Base-by-base conservation (phyloP, 2,113 vertebrate genomes). In the Columbina picui region DNA sequence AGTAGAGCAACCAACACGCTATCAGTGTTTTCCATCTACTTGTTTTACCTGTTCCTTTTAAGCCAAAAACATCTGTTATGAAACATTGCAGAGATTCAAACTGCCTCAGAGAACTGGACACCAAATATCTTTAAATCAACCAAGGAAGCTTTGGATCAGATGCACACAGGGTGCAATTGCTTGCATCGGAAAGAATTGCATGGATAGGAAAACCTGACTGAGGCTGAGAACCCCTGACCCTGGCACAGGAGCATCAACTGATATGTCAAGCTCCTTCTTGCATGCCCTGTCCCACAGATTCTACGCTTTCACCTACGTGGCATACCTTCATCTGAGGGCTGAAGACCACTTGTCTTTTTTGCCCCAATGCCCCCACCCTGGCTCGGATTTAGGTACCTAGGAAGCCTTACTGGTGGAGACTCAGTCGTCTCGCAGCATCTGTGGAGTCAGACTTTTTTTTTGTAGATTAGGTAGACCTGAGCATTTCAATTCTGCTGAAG, bases 71-170 rank as follows among this genome's bases (percentile, higher is more conserved):
- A 70, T 36, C 52, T 61, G 25, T 70, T 95, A 90, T 4, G 30
- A 94, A 95, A 94, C 39, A 43, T 39, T 75, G 78, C 86, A 87
- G 69, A 93, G 45, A 80, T 30, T 39, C 65, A 91, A 80, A 74
- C 32, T 64, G 29, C 47, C 73, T 63, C n/a, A 82, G 69, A 75
- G 32, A 78, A 63, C 3, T 32, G 65, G 77, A 87, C 41, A 67
- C 8, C n/a, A 74, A 77, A 49, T 68, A 61, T 43, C 32, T 80
- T 84, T 71, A 63, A 49, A 87, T 80, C n/a, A 76, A 19, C 3
- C 8, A 29, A 67, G 69, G 13, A 77, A 93, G 53, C 14, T 70
- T 67, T 81, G 64, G 43, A 65, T 55, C 47, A 71, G 52, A 63
- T 22, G 14, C 69, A 84, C 30, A 36, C 9, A 6, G 9, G 27